Evolutionary conservation across 2,113 vertebrate genomes (phyloP).

Genomic region (Ornithorhynchus anatinus): DNA sequence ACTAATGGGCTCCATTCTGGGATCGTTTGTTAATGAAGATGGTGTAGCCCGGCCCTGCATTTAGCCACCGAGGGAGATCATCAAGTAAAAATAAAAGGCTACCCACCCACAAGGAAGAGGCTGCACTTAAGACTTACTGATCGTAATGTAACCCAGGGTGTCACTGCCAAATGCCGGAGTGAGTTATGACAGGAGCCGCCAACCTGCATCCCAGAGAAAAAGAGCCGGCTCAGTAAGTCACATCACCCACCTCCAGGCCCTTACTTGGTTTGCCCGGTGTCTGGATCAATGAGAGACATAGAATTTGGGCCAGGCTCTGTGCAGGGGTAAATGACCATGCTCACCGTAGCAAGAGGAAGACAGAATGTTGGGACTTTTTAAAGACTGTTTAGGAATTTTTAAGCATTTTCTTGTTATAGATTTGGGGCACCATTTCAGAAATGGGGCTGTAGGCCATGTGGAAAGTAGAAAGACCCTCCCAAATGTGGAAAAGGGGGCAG

Average conservation of each 20-base stretch:
- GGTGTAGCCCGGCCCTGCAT: background rate
- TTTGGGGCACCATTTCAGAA: too few relatives aligned
- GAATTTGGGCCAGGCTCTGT: background rate
- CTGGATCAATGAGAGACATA: background rate
- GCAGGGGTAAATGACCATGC: too few relatives aligned
- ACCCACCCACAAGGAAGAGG: background rate
- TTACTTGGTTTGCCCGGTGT: background rate
- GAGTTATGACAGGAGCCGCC: constrained; percentile 19
- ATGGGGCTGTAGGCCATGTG: too few relatives aligned
- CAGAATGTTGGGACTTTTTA: too few relatives aligned
- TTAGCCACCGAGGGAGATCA: background rate
- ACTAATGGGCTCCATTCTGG: background rate
- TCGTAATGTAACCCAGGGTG: constrained; percentile 5
- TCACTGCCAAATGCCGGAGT: constrained; percentile 19
- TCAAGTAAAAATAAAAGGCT: background rate
- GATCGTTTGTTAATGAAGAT: background rate
- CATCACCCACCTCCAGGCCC: background rate
- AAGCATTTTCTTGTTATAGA: too few relatives aligned
- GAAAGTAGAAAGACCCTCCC: too few relatives aligned
- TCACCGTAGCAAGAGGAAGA: too few relatives aligned
- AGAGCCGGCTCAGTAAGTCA: background rate
- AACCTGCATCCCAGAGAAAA: background rate
- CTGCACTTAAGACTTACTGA: constrained; percentile 14
- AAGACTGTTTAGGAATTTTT: too few relatives aligned
- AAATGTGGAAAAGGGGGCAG: too few relatives aligned